Conservation (phyloP, 2,888 invertebrate species). For the Anagyrus pseudococci region DNA sequence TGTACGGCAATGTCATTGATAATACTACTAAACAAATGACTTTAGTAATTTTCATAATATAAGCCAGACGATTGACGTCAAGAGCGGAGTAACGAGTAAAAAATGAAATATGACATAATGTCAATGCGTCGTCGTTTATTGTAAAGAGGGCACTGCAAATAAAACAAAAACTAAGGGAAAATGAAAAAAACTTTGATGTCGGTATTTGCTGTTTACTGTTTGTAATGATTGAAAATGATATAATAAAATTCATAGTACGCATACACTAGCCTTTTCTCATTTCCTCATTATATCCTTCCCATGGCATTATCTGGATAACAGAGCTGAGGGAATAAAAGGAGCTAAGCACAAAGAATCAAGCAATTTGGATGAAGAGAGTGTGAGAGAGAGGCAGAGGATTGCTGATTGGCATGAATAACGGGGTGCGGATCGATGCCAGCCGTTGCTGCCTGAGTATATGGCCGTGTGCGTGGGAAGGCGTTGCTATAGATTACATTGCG, state of each 20-base stretch:
- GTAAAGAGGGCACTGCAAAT: conserved; percentile 17
- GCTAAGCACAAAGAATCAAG: no score
- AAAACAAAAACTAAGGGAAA: conserved; percentile 23
- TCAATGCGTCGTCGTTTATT: conserved; percentile 27
- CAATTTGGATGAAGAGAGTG: no score
- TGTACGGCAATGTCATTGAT: no score
- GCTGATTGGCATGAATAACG: no score
- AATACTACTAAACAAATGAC: no score
- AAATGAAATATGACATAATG: conserved; percentile 36
- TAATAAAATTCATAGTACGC: conserved; percentile 58
- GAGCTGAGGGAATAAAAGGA: no score
- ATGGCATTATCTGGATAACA: no score
- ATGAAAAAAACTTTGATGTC: conserved; percentile 50
- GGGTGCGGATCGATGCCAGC: no score
- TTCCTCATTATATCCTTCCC: no score
- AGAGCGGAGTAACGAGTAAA: conserved; percentile 11
- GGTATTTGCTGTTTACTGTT: conserved; percentile 60
- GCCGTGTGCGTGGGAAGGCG: no score
- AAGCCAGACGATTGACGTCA: conserved; percentile 20
- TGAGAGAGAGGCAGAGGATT: no score
- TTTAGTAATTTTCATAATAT: conserved; percentile 34
- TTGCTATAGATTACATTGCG: neutral
- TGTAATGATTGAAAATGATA: conserved; percentile 54
- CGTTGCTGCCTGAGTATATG: no score
- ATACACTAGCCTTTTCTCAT: conserved; percentile 18